Evolutionary conservation across 1,140 invertebrate genomes (phyloP).

Genomic region (Lanistes nyassanus): DNA sequence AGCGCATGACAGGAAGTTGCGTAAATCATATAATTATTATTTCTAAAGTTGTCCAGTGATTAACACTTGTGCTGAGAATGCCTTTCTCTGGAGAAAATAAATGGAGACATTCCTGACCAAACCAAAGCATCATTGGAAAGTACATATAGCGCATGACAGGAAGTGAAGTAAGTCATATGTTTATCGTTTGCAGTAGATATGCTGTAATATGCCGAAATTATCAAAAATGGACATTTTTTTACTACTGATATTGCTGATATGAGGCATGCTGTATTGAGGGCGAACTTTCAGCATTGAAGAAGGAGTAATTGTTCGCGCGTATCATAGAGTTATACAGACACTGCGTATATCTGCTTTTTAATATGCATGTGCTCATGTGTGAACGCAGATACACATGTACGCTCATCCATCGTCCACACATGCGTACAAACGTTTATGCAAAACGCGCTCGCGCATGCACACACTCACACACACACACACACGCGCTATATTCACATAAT

Average conservation of each 20-base stretch:
- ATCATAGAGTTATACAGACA: no score
- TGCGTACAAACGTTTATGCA: no score
- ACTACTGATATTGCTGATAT: background rate
- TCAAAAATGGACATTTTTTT: no score
- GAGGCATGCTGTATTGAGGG: background rate
- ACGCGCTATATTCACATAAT: background rate
- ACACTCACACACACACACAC: slow-evolving; percentile 8
- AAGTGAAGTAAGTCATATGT: background rate
- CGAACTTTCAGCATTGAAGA: background rate
- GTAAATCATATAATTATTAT: background rate
- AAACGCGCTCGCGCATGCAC: background rate
- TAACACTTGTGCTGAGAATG: background rate
- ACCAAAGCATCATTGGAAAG: slow-evolving; percentile 78
- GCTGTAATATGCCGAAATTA: no score
- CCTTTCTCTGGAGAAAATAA: background rate
- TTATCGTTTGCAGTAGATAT: no score
- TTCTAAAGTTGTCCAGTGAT: background rate
- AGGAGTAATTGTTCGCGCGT: no score
- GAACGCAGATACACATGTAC: background rate
- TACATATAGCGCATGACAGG: slow-evolving; percentile 74
- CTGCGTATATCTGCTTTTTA: background rate
- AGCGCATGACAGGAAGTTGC: background rate
- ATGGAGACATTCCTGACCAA: slow-evolving; percentile 88
- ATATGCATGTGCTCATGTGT: background rate
- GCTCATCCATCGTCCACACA: no score